Evolutionary conservation across 2,797 vertebrate species (phyloP).

Genomic region (Phataginus tricuspis): DNA sequence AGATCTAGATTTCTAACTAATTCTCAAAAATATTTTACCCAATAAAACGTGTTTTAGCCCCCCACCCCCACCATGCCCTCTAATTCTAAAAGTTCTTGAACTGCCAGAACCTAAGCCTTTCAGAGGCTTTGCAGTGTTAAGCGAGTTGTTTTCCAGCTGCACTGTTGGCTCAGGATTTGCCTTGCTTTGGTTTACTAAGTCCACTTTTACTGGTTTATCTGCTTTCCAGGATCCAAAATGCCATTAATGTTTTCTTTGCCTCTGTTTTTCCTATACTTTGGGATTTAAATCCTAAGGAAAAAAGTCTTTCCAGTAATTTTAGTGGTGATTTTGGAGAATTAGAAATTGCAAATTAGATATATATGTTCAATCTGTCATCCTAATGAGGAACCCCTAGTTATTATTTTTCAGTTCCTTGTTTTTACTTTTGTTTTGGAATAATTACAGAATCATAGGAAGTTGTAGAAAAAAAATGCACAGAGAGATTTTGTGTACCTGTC

Average conservation of each 20-base stretch:
- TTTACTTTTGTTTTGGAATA: constrained; percentile 16
- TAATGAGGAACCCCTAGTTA: not conserved
- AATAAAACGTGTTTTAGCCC: not conserved
- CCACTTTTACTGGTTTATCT: not conserved
- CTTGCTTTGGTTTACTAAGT: not conserved
- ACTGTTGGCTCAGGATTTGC: not conserved
- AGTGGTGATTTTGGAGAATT: not conserved
- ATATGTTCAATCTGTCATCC: not conserved
- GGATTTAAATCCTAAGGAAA: not conserved
- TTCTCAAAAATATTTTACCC: not conserved
- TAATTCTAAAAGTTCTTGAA: not conserved
- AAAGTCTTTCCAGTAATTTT: not conserved
- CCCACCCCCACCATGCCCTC: not conserved
- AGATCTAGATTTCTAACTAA: not conserved
- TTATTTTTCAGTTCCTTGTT: not conserved
- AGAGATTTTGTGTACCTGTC: not conserved
- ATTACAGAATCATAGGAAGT: not conserved
- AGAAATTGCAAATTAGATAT: not conserved
- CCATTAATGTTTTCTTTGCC: not conserved
- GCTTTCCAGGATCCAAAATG: not conserved
- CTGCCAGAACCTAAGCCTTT: not conserved
- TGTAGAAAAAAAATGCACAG: not conserved
- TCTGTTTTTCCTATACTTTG: not conserved
- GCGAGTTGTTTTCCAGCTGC: not conserved
- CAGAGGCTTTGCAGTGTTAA: not conserved